phyloP scores from a whole-genome alignment of 1,140 invertebrate species.

The Diuraphis noxia region DNA sequence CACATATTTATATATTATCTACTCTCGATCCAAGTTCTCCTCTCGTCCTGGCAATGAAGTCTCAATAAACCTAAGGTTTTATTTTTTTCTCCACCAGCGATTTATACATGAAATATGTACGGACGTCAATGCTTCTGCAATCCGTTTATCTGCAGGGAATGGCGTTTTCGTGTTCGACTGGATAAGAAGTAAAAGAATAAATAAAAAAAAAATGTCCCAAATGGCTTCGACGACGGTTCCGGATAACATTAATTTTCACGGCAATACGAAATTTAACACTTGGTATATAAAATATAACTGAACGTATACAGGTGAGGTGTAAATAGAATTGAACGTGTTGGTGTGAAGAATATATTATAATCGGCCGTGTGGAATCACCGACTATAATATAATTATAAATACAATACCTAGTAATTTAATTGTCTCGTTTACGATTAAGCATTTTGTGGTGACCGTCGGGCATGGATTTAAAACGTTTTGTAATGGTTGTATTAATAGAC shows the following conservation, averaged over 20 bases:
- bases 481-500: not conserved
- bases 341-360: not conserved
- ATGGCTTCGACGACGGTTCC: constrained; percentile 43
- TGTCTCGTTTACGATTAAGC: not conserved
- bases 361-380: no score
- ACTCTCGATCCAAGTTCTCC: not conserved
- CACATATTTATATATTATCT: constrained; percentile 25
- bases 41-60: not conserved
- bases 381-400: no score
- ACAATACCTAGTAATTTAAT: no score
- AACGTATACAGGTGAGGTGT: not conserved
- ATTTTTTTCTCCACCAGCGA: not conserved
- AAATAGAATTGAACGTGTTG: not conserved
- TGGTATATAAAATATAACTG: not conserved
- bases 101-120: constrained; percentile 33
- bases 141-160: constrained; percentile 51
- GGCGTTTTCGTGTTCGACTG: constrained; percentile 42
- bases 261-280: not conserved
- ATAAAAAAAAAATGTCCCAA: constrained; percentile 29
- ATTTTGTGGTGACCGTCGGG: not conserved
- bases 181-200: constrained; percentile 44
- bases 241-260: constrained; percentile 46
- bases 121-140: constrained; percentile 34
- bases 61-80: constrained; percentile 35
- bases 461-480: not conserved